Evolutionary conservation across 2,888 invertebrate species (phyloP).

Genomic region (Pycnomerus fuliginosus): DNA sequence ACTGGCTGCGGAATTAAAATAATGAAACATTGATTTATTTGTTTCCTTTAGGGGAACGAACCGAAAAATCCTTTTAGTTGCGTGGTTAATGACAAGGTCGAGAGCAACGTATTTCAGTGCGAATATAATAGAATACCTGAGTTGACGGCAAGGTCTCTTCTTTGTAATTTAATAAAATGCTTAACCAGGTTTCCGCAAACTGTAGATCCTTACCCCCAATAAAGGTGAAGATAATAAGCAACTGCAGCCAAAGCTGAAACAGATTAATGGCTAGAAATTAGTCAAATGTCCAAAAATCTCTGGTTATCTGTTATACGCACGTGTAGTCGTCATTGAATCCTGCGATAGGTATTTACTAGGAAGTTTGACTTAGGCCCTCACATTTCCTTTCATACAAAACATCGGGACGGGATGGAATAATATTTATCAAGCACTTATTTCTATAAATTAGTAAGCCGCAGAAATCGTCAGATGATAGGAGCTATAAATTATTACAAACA

Average conservation of each 20-base stretch:
- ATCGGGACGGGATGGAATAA: no score
- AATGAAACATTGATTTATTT: no score
- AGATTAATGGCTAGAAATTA: constrained; percentile 50
- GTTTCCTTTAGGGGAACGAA: constrained; percentile 5
- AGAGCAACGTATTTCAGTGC: constrained; percentile 12
- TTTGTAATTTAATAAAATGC: constrained; percentile 36
- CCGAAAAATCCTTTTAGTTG: constrained; percentile 18
- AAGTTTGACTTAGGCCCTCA: no score
- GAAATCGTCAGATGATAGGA: no score
- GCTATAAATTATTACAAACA: no score
- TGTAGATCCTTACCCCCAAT: constrained; percentile 38
- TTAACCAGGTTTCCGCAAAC: constrained; percentile 39
- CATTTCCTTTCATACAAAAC: no score
- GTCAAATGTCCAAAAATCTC: constrained; percentile 50
- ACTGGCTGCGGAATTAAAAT: no score
- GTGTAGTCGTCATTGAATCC: no score
- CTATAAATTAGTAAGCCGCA: no score
- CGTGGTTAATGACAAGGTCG: constrained; percentile 21
- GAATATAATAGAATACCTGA: constrained; percentile 31
- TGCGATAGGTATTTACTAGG: no score
- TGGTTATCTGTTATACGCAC: constrained; percentile 44
- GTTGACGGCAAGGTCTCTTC: constrained; percentile 32
- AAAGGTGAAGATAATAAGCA: constrained; percentile 39
- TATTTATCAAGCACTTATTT: no score
- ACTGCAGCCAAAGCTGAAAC: constrained; percentile 45